Percentiles rank a stretch among this genome's conserved stretches.
Conservation (phyloP, 2,888 invertebrate genomes). For the Rhamnusium bicolor region DNA sequence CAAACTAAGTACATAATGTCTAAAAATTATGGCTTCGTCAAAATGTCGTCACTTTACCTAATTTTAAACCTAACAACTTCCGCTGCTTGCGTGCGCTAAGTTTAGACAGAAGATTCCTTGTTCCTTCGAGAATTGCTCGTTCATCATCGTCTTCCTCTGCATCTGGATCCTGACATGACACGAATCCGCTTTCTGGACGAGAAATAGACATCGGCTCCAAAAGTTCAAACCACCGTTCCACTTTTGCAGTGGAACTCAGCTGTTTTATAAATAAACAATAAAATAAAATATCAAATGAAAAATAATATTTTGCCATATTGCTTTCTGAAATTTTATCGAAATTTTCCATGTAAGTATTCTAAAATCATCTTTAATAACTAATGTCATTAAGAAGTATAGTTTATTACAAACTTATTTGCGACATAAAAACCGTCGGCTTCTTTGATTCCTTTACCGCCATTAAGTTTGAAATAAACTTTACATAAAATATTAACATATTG, state of each 20-base stretch:
- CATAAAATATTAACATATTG: no score
- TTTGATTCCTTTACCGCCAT: no score
- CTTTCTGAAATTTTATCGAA: background rate
- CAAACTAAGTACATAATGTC: background rate
- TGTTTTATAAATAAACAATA: conserved; percentile 62
- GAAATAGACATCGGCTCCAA: conserved; percentile 79
- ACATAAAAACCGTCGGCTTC: no score
- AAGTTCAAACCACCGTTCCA: conserved; percentile 87
- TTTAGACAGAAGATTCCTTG: conserved; percentile 79
- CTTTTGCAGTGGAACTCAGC: conserved; percentile 85
- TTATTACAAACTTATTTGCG: no score
- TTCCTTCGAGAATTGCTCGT: conserved; percentile 78
- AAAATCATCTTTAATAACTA: no score
- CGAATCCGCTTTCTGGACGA: conserved; percentile 85
- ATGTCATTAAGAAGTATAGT: no score
- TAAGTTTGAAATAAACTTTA: no score
- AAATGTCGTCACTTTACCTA: conserved; percentile 83
- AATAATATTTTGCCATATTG: background rate
- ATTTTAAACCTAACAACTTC: conserved; percentile 79
- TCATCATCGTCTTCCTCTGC: conserved; percentile 74
- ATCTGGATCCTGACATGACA: conserved; percentile 76
- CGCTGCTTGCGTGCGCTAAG: conserved; percentile 81
- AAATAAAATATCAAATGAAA: background rate
- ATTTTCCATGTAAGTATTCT: no score
- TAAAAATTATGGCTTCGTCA: conserved; percentile 65